Evolutionary conservation across 2,888 invertebrate genomes (phyloP), one percentile per base, ranked within the genome.

Genomic region (Beris chalybata): DNA sequence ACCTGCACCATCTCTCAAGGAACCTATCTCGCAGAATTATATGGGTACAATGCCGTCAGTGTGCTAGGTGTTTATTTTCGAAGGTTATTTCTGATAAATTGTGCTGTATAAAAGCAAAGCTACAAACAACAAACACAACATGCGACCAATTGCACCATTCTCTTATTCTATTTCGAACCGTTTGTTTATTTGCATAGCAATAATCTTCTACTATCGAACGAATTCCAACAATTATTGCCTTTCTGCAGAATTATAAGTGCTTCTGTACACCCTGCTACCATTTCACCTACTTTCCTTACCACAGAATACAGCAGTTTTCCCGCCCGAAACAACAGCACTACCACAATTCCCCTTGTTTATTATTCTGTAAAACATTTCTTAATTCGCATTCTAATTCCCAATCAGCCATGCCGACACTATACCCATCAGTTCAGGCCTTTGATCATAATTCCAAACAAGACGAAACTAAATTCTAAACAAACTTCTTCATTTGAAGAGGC

Each of bases 361-460:
- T 61, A 61, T 61, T 61, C 50, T 50, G 52, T 61, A 50, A 61
- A 61, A 61, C 61, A 61, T 61, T 61, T 43, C 61, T 52, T 52
- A 61, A 61, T 61, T 61, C 50, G 61, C 61, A 61, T 50, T 32
- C 52, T 32, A 50, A 52, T 50, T 50, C 50, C 52, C 50, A 50
- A 52, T 50, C 43, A 52, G 43, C 38, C 55, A 30, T 59, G 47
- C 50, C 9, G 38, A 38, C 38, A 22, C 22, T 22, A 22, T 38
- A 38, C 9, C 38, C 1, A 9, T 5, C 38, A 38, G 5, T 9
- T 38, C 38, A 38, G 38, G 38, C 38, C 38, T 38, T 38, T 38
- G 38, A 38, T 38, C 38, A 38, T 38, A 38, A 38, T 38, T 38
- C 9, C 38, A 38, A 38, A 38, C 38, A 38, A 38, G 38, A 38